Percentiles rank a stretch among this genome's conserved stretches.
Conservation (phyloP, 2,113 vertebrate species). For the Trogon surrucura region DNA sequence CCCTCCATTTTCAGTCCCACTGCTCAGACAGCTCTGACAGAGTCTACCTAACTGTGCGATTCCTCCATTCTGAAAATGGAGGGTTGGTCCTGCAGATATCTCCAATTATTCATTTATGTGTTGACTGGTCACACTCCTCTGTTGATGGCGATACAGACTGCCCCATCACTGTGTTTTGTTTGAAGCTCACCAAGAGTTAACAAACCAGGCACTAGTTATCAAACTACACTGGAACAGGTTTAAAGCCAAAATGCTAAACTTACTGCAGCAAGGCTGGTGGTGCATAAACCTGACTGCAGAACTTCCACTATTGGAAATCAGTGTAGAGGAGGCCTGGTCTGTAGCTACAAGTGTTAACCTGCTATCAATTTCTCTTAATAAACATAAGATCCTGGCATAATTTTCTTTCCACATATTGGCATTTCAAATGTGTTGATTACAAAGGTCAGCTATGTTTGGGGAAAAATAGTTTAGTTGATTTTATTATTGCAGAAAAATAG, state of each 20-base stretch:
- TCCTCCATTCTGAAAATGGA: background rate
- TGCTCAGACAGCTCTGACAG: background rate
- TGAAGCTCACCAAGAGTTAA: background rate
- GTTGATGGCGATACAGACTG: background rate
- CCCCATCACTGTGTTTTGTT: background rate
- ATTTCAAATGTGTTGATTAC: conserved; percentile 68
- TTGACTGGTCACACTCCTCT: background rate
- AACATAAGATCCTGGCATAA: background rate
- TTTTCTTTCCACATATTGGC: conserved; percentile 52
- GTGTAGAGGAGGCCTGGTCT: background rate
- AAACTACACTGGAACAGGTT: background rate
- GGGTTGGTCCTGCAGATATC: background rate
- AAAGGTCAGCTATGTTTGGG: background rate
- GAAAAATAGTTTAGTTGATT: conserved; percentile 62
- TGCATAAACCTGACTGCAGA: background rate
- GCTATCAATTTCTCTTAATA: background rate
- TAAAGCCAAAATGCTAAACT: background rate
- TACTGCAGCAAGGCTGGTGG: background rate
- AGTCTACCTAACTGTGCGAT: background rate
- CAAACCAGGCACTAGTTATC: background rate
- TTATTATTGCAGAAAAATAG: conserved; percentile 65
- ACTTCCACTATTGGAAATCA: background rate
- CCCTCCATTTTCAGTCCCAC: background rate
- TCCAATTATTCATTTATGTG: accelerated
- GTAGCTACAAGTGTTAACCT: background rate